phyloP scores from a whole-genome alignment of 2,113 vertebrate genomes.

The Gymnogyps californianus region DNA sequence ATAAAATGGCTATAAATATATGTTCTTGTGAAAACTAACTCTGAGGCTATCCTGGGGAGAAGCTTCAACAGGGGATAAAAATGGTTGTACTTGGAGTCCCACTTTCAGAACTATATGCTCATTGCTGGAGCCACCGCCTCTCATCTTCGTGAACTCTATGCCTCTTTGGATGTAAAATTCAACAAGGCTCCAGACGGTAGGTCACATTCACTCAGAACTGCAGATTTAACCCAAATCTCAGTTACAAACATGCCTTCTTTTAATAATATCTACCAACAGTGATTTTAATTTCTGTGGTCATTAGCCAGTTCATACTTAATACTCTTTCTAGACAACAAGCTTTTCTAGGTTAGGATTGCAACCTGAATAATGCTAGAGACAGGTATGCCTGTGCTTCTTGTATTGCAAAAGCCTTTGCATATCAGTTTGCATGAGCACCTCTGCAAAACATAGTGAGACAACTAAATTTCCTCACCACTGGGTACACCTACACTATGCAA shows the following conservation, averaged over 20 bases:
- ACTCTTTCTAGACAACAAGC: neutral
- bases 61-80: neutral
- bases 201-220: neutral
- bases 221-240: neutral
- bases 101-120: neutral
- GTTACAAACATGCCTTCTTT: neutral
- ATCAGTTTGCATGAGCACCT: neutral
- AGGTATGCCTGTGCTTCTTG: accelerated
- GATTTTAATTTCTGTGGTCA: neutral
- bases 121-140: neutral
- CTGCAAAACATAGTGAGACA: neutral
- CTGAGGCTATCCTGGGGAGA: neutral
- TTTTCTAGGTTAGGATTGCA: neutral
- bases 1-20: neutral
- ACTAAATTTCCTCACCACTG: neutral
- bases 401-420: neutral
- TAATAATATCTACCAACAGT: neutral
- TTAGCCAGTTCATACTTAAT: neutral
- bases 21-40: neutral
- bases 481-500: neutral
- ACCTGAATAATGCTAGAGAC: neutral
- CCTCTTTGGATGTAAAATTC: neutral
- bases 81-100: neutral
- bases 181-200: neutral
- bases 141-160: neutral